Base-by-base conservation (phyloP, 2,888 invertebrate genomes). In the Trisateles emortualis region DNA sequence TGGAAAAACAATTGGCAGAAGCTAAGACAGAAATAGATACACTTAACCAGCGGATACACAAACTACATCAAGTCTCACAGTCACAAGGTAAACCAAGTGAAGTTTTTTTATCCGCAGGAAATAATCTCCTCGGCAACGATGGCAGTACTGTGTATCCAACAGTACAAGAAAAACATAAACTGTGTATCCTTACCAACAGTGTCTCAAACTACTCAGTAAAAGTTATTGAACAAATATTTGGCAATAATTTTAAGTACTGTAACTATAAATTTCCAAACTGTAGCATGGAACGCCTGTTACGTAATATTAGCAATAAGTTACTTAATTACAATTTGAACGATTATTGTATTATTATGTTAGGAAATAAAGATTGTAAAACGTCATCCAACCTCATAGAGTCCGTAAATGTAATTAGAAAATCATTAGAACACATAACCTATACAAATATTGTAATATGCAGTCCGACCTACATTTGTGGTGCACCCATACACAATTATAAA, bases 301-400 rank as follows among this genome's bases (percentile, higher is more conserved):
- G 6, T 46, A 17, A 46, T 13, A 13, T 32, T 11, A 29, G 29
- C 29, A 29, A 29, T 29, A 9, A 29, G 29, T 29, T 29, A 29
- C 29, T 6, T 29, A 29, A 29, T 9, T 29, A 29, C 8, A 29
- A 29, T 2, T 5, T 9, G 29, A 29, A 29, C 16, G 9, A 35
- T 9, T 16, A 9, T 9, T 35, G 32, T 32, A 13, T 83, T 29
- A 8, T 22, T 9, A 10, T 32, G 11, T 3, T 32, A 11, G 32
- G 32, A 11, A 11, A 13, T 32, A 13, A 32, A 6, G 32, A 32
- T 32, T 5, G 11, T 13, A 40, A 9, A 26, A 26, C 26, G 10
- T 32, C 32, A 11, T 32, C 11, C 3, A 32, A 32, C 32, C 11
- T 3, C 13, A 11, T 11, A 32, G n/a, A 32, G 3, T 19, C 11